Conservation (phyloP, 2,888 invertebrate species). For the Drosophila kanekoi region DNA sequence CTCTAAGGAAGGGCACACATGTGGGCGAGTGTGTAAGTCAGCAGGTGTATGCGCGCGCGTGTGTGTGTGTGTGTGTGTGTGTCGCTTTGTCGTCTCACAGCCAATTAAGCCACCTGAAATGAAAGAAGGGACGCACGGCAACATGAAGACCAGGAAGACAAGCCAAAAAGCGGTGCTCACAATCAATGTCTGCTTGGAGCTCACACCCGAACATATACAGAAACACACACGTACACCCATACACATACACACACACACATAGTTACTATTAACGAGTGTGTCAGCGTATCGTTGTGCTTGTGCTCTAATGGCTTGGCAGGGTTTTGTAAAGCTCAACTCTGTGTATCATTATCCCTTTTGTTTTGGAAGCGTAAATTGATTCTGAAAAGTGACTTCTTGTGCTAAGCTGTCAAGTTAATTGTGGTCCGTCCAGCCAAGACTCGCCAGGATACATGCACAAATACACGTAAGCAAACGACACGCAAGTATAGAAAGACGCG, state of each 20-base stretch:
- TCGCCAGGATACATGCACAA: not conserved
- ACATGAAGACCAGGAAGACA: constrained; percentile 31
- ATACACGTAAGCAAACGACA: not conserved
- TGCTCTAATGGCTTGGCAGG: constrained; percentile 21
- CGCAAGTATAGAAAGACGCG: not conserved
- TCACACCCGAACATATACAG: constrained; percentile 5
- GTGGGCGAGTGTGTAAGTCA: constrained; percentile 2
- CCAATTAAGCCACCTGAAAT: constrained; percentile 71
- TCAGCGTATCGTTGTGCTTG: constrained; percentile 9
- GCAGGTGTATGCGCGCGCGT: constrained; percentile 2
- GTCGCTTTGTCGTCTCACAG: constrained; percentile 57
- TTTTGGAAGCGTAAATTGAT: constrained; percentile 63
- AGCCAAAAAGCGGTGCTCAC: constrained; percentile 30
- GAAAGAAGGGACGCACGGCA: constrained; percentile 41
- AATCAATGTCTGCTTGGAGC: constrained; percentile 30
- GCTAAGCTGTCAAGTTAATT: constrained; percentile 43
- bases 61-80: constrained; percentile 5
- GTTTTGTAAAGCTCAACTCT: constrained; percentile 18
- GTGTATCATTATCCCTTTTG: constrained; percentile 64
- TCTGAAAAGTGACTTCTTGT: constrained; percentile 50
- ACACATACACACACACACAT: constrained; percentile 6
- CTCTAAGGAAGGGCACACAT: constrained; percentile 12
- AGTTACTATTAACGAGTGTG: constrained; percentile 1
- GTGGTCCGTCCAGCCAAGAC: constrained; percentile 5
- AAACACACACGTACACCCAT: not conserved